These are phyloP conservation scores for Drosophila truncata DNA, from an alignment of 1,140 invertebrate species.

Conservation along the genomic window DNA sequence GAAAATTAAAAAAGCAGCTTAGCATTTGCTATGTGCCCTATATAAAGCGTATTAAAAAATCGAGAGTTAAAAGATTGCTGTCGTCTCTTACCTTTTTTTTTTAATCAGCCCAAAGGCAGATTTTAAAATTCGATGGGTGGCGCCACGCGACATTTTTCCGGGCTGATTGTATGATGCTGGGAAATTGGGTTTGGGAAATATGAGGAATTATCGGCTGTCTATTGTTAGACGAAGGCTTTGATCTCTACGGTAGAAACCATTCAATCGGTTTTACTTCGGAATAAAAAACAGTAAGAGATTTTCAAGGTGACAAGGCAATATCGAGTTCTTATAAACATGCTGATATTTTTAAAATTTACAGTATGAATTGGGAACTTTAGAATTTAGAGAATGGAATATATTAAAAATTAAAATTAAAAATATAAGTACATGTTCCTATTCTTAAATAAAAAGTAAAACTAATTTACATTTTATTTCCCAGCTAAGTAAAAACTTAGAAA, in stretches of 20 bases:
- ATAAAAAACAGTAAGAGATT: background rate
- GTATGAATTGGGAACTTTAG: no score
- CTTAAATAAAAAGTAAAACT: no score
- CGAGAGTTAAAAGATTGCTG: slow-evolving; percentile 40
- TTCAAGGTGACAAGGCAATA: slow-evolving; percentile 24
- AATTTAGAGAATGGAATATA: no score
- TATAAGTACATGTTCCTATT: no score
- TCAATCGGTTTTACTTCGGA: background rate
- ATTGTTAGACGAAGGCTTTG: slow-evolving; percentile 66
- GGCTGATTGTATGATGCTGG: slow-evolving; percentile 46
- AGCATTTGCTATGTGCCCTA: slow-evolving; percentile 63
- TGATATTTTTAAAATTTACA: no score
- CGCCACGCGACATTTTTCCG: slow-evolving; percentile 80
- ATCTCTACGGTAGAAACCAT: slow-evolving; percentile 37
- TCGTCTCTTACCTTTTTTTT: slow-evolving; percentile 10
- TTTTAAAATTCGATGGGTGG: slow-evolving; percentile 48
- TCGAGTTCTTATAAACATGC: no score
- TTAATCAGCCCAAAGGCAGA: slow-evolving; percentile 34
- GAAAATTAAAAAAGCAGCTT: slow-evolving; percentile 79
- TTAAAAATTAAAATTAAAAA: no score
- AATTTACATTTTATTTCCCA: no score
- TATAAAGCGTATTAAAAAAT: slow-evolving; percentile 67
- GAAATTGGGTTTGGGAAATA: background rate
- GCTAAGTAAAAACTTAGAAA: no score
- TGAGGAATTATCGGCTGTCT: slow-evolving; percentile 35